Evolutionary conservation across 1,140 invertebrate genomes (phyloP).

Genomic region (Spodoptera litura): DNA sequence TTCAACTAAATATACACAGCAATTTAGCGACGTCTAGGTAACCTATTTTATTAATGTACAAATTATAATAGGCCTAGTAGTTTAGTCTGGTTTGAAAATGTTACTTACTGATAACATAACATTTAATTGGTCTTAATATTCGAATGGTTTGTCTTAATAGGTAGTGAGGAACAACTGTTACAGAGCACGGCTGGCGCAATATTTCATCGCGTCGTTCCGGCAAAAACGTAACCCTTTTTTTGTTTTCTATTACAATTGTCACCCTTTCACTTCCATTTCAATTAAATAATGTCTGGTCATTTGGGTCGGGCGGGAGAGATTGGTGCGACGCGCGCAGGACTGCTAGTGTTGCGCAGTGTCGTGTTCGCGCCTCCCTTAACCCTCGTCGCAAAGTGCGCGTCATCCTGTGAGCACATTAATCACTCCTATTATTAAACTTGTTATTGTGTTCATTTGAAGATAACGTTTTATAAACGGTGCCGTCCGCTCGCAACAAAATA

Average conservation of each 20-base stretch:
- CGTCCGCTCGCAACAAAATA: conserved; percentile 83
- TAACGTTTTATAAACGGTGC: conserved; percentile 85
- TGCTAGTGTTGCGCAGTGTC: conserved; percentile 54
- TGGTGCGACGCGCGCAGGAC: conserved; percentile 6
- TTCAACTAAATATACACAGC: no score
- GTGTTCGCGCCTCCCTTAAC: conserved; percentile 75
- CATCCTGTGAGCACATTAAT: conserved; percentile 84
- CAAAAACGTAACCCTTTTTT: conserved; percentile 83
- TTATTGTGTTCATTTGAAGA: conserved; percentile 86
- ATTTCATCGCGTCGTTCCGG: conserved; percentile 78
- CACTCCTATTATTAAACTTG: conserved; percentile 85
- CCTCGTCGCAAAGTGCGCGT: conserved; percentile 77
- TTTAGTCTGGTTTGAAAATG: no score
- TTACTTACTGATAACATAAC: background rate
- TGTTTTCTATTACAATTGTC: conserved; percentile 85
- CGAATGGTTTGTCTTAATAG: conserved; percentile 42
- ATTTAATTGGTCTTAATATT: conserved; percentile 38
- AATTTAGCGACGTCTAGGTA: no score
- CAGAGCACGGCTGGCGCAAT: conserved; percentile 82
- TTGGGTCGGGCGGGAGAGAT: conserved; percentile 67
- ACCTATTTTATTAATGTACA: no score
- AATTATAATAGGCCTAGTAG: no score
- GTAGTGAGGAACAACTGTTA: conserved; percentile 80
- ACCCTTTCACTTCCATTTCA: conserved; percentile 85
- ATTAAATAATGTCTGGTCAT: conserved; percentile 87